Evolutionary conservation across 2,888 invertebrate genomes (phyloP).

Genomic region (Belgica antarctica): DNA sequence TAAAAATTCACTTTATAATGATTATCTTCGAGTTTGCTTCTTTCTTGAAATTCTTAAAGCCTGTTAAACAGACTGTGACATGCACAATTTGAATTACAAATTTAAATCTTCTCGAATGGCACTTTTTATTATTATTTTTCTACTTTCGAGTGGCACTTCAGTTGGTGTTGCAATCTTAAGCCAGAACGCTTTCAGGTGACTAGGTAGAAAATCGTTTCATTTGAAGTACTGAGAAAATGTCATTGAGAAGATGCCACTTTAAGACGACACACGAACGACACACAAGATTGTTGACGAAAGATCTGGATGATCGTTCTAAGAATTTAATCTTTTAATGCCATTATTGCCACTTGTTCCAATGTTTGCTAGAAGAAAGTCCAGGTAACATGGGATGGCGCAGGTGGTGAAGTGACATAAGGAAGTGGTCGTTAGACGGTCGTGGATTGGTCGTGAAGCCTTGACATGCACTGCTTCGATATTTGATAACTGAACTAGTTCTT

Average conservation of each 20-base stretch:
- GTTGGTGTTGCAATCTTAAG: constrained; percentile 3
- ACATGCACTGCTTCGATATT: too few relatives aligned
- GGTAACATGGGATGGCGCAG: too few relatives aligned
- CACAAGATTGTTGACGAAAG: constrained; percentile 13
- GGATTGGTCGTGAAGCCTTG: too few relatives aligned
- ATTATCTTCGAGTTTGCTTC: constrained; percentile 33
- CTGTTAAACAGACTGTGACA: constrained; percentile 41
- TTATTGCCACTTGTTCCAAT: constrained; percentile 8
- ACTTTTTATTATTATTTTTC: too few relatives aligned
- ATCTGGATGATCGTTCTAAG: constrained; percentile 33
- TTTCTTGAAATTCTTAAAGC: background rate
- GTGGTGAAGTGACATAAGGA: too few relatives aligned
- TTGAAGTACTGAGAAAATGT: background rate
- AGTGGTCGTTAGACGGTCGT: too few relatives aligned
- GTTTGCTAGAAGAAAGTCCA: constrained; percentile 2
- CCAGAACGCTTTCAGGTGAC: background rate
- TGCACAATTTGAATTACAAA: constrained; percentile 42
- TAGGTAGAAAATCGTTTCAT: background rate
- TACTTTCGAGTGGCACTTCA: constrained; percentile 2
- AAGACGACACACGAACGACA: background rate
- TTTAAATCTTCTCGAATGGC: constrained; percentile 16
- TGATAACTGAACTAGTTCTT: too few relatives aligned
- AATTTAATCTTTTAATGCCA: constrained; percentile 43
- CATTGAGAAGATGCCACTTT: background rate
- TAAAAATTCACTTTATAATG: constrained; percentile 12